These are phyloP conservation scores for Globodera rostochiensis DNA, from an alignment of 1,140 invertebrate genomes.

Conservation along the genomic window DNA sequence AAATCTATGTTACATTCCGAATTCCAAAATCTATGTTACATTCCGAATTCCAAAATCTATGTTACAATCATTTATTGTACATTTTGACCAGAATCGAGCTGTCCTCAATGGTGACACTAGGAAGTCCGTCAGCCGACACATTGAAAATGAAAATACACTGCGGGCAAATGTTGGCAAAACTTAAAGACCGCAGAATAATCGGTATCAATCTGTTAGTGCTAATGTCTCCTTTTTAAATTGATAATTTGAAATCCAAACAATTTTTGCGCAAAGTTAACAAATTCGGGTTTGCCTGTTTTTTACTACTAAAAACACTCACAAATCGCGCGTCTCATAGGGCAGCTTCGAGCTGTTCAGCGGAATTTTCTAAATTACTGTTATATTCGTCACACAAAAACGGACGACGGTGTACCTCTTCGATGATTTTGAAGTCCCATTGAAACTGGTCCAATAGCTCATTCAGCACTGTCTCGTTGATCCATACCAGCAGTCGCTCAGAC, in stretches of 20 bases:
- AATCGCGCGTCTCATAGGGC: slow-evolving; percentile 58
- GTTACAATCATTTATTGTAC: slow-evolving; percentile 10
- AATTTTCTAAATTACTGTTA: slow-evolving; percentile 54
- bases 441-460: slow-evolving; percentile 53
- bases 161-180: slow-evolving; percentile 55
- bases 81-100: slow-evolving; percentile 53
- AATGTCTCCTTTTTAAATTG: too few species aligned
- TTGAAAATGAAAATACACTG: slow-evolving; percentile 61
- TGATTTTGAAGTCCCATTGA: slow-evolving; percentile 55
- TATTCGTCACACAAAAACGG: slow-evolving; percentile 18
- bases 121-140: slow-evolving; percentile 58
- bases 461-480: slow-evolving; percentile 48
- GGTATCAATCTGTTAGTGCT: too few species aligned
- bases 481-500: slow-evolving; percentile 38
- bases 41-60: too few species aligned
- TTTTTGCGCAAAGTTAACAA: not conserved
- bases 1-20: too few species aligned
- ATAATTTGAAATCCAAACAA: too few species aligned
- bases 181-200: not conserved
- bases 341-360: slow-evolving; percentile 55
- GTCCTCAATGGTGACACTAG: slow-evolving; percentile 51
- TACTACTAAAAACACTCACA: slow-evolving; percentile 23
- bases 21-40: too few species aligned
- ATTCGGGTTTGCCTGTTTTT: not conserved
- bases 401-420: slow-evolving; percentile 54